A percentile compares a stretch with the other conserved stretches of the same genome.
Conservation (phyloP, 1,140 invertebrate genomes). For the Psilanteris sp. region DNA sequence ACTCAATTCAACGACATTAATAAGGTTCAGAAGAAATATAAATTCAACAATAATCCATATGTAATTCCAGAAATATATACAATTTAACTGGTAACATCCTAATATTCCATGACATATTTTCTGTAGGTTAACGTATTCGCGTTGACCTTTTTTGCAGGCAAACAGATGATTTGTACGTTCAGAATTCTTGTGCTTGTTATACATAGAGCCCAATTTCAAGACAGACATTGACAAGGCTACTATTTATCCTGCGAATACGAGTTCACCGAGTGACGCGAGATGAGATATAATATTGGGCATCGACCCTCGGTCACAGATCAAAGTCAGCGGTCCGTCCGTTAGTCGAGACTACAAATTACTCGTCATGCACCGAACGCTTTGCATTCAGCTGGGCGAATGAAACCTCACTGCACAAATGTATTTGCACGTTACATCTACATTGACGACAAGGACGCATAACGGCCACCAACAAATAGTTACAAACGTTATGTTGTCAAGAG, state of each 20-base stretch:
- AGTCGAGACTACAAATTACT: conserved; percentile 55
- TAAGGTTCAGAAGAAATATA: no score
- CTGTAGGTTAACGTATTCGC: conserved; percentile 15
- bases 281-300: conserved; percentile 60
- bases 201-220: conserved; percentile 31
- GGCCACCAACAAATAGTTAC: conserved; percentile 43
- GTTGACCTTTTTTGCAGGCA: conserved; percentile 9
- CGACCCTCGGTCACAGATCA: conserved; percentile 61
- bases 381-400: conserved; percentile 30
- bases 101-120: no score
- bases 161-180: conserved; percentile 15
- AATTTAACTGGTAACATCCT: no score
- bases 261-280: conserved; percentile 49
- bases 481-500: conserved; percentile 30
- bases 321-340: conserved; percentile 55
- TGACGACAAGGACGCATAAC: conserved; percentile 35
- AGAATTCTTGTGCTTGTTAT: conserved; percentile 26
- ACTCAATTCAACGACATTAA: no score
- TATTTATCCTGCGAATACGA: conserved; percentile 40
- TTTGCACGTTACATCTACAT: conserved; percentile 29
- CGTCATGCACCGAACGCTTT: conserved; percentile 52
- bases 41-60: no score
- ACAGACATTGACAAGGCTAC: conserved; percentile 47
- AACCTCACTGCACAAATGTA: conserved; percentile 33
- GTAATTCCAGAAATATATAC: no score